phyloP scores from a whole-genome alignment of 2,888 invertebrate genomes.

The Aphidoletes aphidimyza region DNA sequence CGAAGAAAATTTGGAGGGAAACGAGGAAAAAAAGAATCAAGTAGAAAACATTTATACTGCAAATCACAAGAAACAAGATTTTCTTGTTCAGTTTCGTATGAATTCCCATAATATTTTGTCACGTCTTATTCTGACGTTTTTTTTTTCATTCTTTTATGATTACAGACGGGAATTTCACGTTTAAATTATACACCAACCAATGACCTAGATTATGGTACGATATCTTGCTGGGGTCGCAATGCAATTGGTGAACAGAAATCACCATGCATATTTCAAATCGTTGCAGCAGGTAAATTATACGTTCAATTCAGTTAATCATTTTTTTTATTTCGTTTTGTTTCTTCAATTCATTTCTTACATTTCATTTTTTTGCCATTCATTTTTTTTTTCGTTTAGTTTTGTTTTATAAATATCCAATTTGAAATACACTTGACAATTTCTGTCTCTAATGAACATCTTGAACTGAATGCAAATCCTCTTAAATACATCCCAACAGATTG shows the following conservation, averaged over 20 bases:
- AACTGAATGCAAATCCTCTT: no score
- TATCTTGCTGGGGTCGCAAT: constrained; percentile 88
- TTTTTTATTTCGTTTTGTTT: not conserved
- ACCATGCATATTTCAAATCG: constrained; percentile 87
- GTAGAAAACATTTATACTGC: not conserved
- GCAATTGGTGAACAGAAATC: constrained; percentile 84
- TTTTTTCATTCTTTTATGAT: constrained; percentile 55
- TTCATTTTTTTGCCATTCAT: constrained; percentile 5
- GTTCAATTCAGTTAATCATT: constrained; percentile 54
- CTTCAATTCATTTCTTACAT: not conserved
- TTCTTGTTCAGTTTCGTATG: constrained; percentile 1
- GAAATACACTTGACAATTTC: no score
- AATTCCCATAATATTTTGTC: not conserved
- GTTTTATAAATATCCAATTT: not conserved
- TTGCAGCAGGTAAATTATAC: constrained; percentile 76
- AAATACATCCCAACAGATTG: no score
- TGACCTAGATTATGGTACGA: constrained; percentile 89
- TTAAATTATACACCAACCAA: constrained; percentile 87
- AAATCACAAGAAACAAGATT: not conserved
- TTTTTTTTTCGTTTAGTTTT: constrained; percentile 41
- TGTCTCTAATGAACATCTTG: no score
- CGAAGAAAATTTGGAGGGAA: not conserved
- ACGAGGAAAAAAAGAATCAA: not conserved
- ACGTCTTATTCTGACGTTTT: constrained; percentile 30
- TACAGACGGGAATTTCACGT: constrained; percentile 67